Evolutionary conservation across 2,888 invertebrate species (phyloP).

Genomic region (Gryllus longicercus): DNA sequence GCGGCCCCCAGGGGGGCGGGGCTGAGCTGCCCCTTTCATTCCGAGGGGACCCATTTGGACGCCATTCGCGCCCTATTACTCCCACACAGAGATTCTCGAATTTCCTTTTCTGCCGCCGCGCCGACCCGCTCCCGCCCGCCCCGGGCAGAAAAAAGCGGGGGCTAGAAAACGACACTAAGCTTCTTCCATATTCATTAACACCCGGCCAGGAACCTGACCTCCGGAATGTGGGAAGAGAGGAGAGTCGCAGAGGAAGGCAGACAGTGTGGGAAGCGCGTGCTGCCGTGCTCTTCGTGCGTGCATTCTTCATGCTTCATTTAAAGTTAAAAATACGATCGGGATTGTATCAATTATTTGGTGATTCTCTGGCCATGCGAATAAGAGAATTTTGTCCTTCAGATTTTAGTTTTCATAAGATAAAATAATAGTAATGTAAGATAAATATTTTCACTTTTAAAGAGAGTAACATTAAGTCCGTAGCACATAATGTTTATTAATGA

Average conservation of each 20-base stretch:
- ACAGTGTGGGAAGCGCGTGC: no score
- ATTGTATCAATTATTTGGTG: no score
- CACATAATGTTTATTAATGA: no score
- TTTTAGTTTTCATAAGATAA: no score
- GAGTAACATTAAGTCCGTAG: no score
- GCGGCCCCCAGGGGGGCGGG: background rate
- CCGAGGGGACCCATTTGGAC: background rate
- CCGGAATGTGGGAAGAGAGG: background rate
- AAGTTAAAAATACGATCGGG: no score
- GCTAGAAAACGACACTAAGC: background rate
- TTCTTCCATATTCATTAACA: conserved; percentile 17
- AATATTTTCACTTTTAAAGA: no score
- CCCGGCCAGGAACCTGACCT: background rate
- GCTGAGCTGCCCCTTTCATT: background rate
- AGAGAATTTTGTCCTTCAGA: no score
- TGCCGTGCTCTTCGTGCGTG: no score
- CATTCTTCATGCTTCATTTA: no score
- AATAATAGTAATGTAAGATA: no score
- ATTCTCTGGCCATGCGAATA: no score
- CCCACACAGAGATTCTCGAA: background rate
- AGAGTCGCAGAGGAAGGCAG: background rate
- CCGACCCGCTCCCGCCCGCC: background rate
- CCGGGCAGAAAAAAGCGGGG: background rate
- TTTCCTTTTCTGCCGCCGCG: background rate
- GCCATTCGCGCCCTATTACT: background rate